These are phyloP conservation scores for Eucidaris tribuloides DNA, from an alignment of 35 echinoderm and acorn worm species.

Conservation along the genomic window DNA sequence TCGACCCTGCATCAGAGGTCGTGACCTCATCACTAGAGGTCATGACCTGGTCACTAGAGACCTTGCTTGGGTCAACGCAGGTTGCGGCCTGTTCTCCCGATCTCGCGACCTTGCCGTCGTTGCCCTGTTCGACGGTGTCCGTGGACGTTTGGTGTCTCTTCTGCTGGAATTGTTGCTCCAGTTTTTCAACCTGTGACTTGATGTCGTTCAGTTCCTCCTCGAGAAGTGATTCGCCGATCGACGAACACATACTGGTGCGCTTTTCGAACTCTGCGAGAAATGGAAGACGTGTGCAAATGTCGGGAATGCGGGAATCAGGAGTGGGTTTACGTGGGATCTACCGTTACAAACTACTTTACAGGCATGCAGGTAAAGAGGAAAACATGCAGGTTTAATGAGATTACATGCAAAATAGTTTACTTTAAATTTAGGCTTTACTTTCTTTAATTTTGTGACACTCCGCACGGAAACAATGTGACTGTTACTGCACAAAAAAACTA, in stretches of 20 bases:
- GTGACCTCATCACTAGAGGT: background rate
- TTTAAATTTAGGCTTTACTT: too few species aligned
- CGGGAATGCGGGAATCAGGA: too few species aligned
- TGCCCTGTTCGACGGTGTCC: background rate
- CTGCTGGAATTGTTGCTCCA: constrained; percentile 48
- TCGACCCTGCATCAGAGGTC: background rate
- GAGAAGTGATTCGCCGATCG: constrained; percentile 58
- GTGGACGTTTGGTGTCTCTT: constrained; percentile 22
- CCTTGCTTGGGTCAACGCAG: background rate
- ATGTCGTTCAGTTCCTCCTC: constrained; percentile 76
- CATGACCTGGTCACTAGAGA: background rate
- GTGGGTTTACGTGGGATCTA: too few species aligned
- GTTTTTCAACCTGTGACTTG: constrained; percentile 60
- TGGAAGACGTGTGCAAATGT: background rate
- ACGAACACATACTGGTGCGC: constrained; percentile 64
- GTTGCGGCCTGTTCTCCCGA: background rate
- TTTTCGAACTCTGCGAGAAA: constrained; percentile 28
- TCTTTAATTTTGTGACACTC: too few species aligned
- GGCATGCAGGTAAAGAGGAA: too few species aligned
- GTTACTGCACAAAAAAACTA: too few species aligned
- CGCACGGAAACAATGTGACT: too few species aligned
- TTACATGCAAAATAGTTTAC: too few species aligned
- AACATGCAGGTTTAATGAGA: too few species aligned
- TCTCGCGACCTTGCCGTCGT: background rate
- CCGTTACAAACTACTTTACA: too few species aligned